A percentile compares a stretch with the other conserved stretches of the same genome.
Conservation (phyloP, 2,888 invertebrate species). For the Andrena bicolor region DNA sequence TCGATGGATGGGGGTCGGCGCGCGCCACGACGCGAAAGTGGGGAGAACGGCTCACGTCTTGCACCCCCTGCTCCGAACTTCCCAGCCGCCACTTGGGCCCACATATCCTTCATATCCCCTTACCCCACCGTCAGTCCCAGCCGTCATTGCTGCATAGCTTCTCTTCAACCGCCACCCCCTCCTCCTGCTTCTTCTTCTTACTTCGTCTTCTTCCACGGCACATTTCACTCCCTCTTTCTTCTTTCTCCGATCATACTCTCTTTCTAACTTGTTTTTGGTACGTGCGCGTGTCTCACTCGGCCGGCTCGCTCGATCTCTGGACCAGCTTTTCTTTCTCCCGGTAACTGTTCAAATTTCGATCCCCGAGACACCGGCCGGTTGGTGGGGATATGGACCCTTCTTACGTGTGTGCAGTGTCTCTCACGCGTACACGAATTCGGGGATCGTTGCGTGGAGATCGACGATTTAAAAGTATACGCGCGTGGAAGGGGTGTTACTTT, state of each 20-base stretch:
- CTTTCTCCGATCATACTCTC: conserved; percentile 43
- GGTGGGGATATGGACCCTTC: conserved; percentile 78
- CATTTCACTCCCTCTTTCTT: conserved; percentile 31
- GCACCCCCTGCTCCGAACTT: conserved; percentile 72
- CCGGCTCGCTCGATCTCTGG: conserved; percentile 68
- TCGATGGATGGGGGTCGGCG: conserved; percentile 80
- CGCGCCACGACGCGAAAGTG: conserved; percentile 80
- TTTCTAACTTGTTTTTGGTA: conserved; percentile 9
- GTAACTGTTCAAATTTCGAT: conserved; percentile 84
- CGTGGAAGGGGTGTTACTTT: not conserved
- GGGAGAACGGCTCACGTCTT: conserved; percentile 84
- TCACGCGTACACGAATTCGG: conserved; percentile 66
- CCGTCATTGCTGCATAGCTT: conserved; percentile 61
- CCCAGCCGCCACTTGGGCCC: conserved; percentile 61
- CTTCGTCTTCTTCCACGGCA: conserved; percentile 36
- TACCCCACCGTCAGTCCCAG: conserved; percentile 46
- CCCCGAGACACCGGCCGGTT: conserved; percentile 67
- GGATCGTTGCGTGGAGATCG: not conserved
- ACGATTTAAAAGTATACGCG: not conserved
- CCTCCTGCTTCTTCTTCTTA: conserved; percentile 44
- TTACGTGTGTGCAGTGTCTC: conserved; percentile 78
- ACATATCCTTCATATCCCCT: conserved; percentile 57
- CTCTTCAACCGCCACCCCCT: conserved; percentile 63
- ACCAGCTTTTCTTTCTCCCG: conserved; percentile 80
- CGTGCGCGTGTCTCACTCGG: conserved; percentile 46